A percentile compares a stretch with the other conserved stretches of the same genome.
Evolutionary conservation across 2,888 invertebrate genomes (phyloP).

Genomic region (Torymus aiolomorphi): DNA sequence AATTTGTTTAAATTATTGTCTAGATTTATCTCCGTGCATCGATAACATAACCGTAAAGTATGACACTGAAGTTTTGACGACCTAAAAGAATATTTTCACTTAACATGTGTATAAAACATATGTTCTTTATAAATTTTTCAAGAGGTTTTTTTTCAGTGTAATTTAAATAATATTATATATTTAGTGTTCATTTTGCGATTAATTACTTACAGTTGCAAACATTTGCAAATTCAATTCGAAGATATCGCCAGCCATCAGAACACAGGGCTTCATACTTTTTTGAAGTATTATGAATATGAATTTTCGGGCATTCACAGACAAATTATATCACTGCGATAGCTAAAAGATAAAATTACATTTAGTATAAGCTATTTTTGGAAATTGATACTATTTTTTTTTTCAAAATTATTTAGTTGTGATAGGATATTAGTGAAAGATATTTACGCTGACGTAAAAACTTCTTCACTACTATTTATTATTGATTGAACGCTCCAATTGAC

Average conservation of each 20-base stretch:
- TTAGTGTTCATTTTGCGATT: no score
- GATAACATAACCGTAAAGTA: not conserved
- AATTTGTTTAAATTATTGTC: no score
- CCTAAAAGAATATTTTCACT: not conserved
- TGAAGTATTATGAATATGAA: not conserved
- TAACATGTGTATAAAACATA: not conserved
- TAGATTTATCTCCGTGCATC: not conserved
- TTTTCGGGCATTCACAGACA: not conserved
- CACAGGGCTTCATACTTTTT: not conserved
- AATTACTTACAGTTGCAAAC: not conserved
- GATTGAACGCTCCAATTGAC: not conserved
- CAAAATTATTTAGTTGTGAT: not conserved
- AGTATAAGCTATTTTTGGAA: no score
- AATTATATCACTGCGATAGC: not conserved
- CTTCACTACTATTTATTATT: not conserved
- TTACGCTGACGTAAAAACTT: not conserved
- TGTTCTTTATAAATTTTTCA: not conserved
- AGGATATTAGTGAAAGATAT: not conserved
- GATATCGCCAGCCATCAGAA: not conserved
- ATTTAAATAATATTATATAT: not conserved
- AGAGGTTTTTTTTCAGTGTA: not conserved
- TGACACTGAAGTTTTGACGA: not conserved
- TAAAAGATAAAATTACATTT: not conserved
- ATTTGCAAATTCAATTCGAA: conserved; percentile 4
- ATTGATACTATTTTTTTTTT: not conserved